Evolutionary conservation across 2,113 vertebrate species (phyloP).

Genomic region (Chaetops frenatus): DNA sequence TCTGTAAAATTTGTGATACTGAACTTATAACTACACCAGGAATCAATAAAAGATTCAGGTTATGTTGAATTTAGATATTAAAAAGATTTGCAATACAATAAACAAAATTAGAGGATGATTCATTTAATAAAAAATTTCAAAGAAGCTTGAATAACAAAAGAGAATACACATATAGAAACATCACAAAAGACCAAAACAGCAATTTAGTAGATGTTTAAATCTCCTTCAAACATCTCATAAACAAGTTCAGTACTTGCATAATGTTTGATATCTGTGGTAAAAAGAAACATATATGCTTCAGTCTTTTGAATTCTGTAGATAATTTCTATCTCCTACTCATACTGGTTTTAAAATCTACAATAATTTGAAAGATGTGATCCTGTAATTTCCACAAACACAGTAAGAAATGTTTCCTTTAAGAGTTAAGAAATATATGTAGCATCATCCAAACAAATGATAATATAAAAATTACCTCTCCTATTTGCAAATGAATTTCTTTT

Average conservation of each 20-base stretch:
- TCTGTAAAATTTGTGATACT: neutral
- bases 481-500: conserved; percentile 79
- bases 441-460: neutral
- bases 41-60: neutral
- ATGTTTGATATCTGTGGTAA: neutral
- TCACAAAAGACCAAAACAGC: neutral
- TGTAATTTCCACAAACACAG: neutral
- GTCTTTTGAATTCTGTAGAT: neutral
- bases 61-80: neutral
- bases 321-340: neutral
- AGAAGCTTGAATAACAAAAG: neutral
- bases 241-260: neutral
- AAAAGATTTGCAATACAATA: neutral
- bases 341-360: neutral
- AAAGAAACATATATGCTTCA: neutral
- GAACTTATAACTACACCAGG: neutral
- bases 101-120: neutral
- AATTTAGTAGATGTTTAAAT: neutral
- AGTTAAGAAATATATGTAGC: neutral
- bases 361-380: neutral
- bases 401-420: neutral
- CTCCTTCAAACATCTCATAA: neutral
- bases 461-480: conserved; percentile 39
- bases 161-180: neutral
- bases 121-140: neutral